Base-by-base conservation (phyloP, 2,113 vertebrate genomes). In the Tetrax tetrax region DNA sequence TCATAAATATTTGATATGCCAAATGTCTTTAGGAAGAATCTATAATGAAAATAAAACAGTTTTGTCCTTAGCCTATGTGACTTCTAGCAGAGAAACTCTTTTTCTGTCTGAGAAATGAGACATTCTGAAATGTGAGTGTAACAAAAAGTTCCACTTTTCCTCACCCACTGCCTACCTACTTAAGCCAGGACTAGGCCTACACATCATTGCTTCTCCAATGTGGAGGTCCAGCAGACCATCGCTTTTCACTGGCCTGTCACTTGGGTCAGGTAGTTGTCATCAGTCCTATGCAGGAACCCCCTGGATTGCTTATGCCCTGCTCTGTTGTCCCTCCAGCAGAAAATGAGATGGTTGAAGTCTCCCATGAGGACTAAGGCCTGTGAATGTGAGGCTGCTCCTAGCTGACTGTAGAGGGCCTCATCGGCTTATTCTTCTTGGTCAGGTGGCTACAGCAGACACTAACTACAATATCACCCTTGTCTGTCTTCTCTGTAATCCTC, bases 161-260 rank as follows among this genome's bases (percentile, higher is more conserved):
- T 78, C 13, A 14, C 13, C 10, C 13, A 2, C 14, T 35, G 7
- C 59, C 27, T 78, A 20, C 17, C 33, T 83, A 1, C 25, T 60
- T 37, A 64, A 64, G 23, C 23, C 9, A 88, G 18, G 37, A 45
- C 27, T 70, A 69, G 13, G 23, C 29, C 19, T 66, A 27, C 6
- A 9, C 7, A 6, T 1, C 2, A 2, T 14, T 54, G 11, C 69
- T 89, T 56, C 14, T 38, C 21, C 19, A 56, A 0, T 0, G 1
- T 0, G 53, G 28, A 25, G 10, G 37, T 10, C 29, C 37, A 78
- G 8, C 9, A 66, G 31, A 61, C 6, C 18, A 63, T 10, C 28
- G 45, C 28, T 53, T 22, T 45, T 88, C 6, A 29, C 24, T 56
- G n/a, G 16, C 16, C 16, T 51, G 23, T 50, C 43, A 25, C 20